A percentile compares a stretch with the other conserved stretches of the same genome.
These are phyloP conservation scores for Heliocidaris erythrogramma DNA, from an alignment of 35 echinoderm and acorn worm species.

Conservation along the genomic window DNA sequence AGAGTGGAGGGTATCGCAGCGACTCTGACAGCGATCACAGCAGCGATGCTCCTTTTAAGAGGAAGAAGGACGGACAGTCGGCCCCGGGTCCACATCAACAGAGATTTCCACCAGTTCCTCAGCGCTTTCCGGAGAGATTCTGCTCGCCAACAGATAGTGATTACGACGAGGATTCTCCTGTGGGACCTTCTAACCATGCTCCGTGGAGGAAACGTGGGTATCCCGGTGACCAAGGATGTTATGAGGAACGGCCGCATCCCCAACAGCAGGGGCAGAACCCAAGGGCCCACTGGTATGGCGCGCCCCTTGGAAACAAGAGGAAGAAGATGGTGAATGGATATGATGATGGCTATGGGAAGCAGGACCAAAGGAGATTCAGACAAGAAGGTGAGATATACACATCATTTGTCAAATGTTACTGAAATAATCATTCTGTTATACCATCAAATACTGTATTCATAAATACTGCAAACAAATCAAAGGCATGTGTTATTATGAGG, in stretches of 20 bases:
- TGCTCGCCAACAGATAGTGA: conserved; percentile 18
- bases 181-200: neutral
- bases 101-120: neutral
- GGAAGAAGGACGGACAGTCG: conserved; percentile 32
- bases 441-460: neutral
- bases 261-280: neutral
- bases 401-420: neutral
- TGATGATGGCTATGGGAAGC: conserved; percentile 13
- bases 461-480: neutral
- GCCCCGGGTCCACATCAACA: neutral
- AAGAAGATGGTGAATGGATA: conserved; percentile 44
- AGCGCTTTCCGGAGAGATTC: neutral
- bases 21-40: neutral
- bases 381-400: conserved; percentile 22
- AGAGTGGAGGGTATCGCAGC: conserved; percentile 11
- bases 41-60: neutral
- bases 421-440: neutral
- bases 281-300: conserved; percentile 3
- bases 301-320: conserved; percentile 6
- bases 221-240: neutral
- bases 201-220: neutral
- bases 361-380: neutral
- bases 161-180: conserved; percentile 18
- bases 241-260: neutral
- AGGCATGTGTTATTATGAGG: too few relatives aligned